phyloP scores from a whole-genome alignment of 2,888 invertebrate genomes.

The Calliscelio sp. region DNA sequence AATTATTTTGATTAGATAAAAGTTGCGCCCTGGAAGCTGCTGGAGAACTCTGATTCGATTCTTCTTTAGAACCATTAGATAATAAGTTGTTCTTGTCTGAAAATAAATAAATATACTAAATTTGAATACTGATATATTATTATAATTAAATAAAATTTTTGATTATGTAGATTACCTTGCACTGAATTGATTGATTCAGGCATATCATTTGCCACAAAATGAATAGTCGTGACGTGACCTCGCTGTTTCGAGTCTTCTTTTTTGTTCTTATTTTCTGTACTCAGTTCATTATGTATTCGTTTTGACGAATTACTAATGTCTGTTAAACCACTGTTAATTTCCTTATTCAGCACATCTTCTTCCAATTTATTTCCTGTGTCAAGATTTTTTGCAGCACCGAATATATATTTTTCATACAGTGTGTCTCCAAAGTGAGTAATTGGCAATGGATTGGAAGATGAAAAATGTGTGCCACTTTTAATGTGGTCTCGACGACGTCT shows the following conservation, averaged over 20 bases:
- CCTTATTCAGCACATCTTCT: neutral
- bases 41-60: conserved; percentile 2
- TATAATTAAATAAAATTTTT: too few relatives aligned
- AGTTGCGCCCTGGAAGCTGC: too few relatives aligned
- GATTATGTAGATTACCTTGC: conserved; percentile 69
- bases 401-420: conserved; percentile 86
- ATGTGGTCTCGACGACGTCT: conserved; percentile 87
- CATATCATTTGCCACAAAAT: conserved; percentile 74
- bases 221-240: conserved; percentile 80
- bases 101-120: too few relatives aligned
- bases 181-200: conserved; percentile 64
- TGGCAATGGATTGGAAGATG: conserved; percentile 88
- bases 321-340: too few relatives aligned
- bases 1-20: conserved; percentile 35
- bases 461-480: conserved; percentile 84
- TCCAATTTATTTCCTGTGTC: neutral
- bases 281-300: conserved; percentile 9
- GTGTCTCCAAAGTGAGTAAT: conserved; percentile 90
- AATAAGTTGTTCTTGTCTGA: too few relatives aligned
- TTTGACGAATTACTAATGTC: conserved; percentile 33
- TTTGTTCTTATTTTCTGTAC: conserved; percentile 48
- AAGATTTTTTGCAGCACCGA: conserved; percentile 77
- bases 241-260: conserved; percentile 70
- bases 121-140: too few relatives aligned
- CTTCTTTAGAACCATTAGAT: conserved; percentile 43